These are phyloP conservation scores for Characodon lateralis DNA, from an alignment of 2,797 vertebrate species.

Conservation along the genomic window DNA sequence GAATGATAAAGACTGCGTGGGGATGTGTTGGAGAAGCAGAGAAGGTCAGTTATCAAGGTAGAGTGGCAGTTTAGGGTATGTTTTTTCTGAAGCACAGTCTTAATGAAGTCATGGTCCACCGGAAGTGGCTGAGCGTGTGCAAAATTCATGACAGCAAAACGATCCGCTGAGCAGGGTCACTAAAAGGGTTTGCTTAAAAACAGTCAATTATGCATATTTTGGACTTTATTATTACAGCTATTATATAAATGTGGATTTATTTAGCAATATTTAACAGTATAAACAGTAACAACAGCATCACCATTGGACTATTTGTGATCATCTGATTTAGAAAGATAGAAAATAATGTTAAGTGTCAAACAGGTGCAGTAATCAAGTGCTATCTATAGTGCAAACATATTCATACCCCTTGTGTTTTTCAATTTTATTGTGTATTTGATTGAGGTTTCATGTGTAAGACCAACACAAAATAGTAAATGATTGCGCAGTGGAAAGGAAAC, in stretches of 20 bases:
- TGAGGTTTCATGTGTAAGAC: background rate
- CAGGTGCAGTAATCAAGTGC: background rate
- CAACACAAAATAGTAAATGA: background rate
- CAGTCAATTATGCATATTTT: background rate
- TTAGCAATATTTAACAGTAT: too few species aligned
- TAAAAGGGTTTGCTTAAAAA: background rate
- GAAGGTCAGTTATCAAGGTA: conserved; percentile 41
- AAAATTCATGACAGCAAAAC: conserved; percentile 44
- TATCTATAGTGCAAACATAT: background rate
- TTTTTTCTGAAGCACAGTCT: conserved; percentile 52
- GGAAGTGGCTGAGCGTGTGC: conserved; percentile 41
- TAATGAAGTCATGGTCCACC: conserved; percentile 56
- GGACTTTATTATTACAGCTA: background rate
- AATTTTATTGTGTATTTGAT: background rate
- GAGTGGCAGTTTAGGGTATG: conserved; percentile 55
- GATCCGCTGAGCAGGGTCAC: conserved; percentile 35
- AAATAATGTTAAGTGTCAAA: background rate
- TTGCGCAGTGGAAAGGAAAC: background rate
- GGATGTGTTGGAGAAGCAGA: conserved; percentile 20
- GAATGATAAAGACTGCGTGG: conserved; percentile 33
- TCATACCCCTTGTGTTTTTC: background rate
- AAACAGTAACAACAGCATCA: background rate
- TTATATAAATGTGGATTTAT: background rate
- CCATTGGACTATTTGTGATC: background rate
- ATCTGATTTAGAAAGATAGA: background rate